Evolutionary conservation across 2,888 invertebrate species (phyloP), one percentile per base, ranked within the genome.

Genomic region (Carterocephalus palaemon): DNA sequence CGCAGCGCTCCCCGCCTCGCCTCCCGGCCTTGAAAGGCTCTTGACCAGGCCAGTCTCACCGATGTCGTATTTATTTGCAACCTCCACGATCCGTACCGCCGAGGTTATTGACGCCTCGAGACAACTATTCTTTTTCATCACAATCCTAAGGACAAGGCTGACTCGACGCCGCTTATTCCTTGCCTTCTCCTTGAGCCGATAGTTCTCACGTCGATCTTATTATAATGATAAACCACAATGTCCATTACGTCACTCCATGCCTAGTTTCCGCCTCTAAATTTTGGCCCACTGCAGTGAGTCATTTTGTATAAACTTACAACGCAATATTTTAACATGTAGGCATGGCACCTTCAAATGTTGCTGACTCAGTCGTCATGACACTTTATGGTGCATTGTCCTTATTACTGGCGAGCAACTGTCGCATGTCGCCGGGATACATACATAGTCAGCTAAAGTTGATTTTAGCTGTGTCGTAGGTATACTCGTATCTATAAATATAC

Each of bases 1-100:
- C 72, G 64, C 62, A 62, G 59, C 69, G 68, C 76, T 72, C 84
- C 83, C 83, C 83, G 75, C 82, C 76, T 80, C 81, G 74, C 80
- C 76, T 77, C 83, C 77, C 75, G 81, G 78, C 86, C 85, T 86
- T 85, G 86, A 86, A 85, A 86, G 85, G 85, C 84, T 84, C 85
- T 85, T 85, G 86, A 86, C 86, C 85, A 86, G 82, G 71, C 81
- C 84, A 80, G 67, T 69, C 71, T 66, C 73, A 78, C 68, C 79
- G 79, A 74, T 81, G 78, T 77, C 76, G 82, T 84, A 84, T 84
- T 84, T 85, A 84, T 85, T n/a, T 84, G 85, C 85, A 85, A 85
- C 75, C 82, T 84, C 85, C 76, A 76, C 75, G 81, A 83, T 83
- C 81, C 74, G 76, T 83, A 80, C 81, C 72, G 77, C 54, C 81